Conservation (phyloP, 1,140 invertebrate genomes). For the Ips nitidus region DNA sequence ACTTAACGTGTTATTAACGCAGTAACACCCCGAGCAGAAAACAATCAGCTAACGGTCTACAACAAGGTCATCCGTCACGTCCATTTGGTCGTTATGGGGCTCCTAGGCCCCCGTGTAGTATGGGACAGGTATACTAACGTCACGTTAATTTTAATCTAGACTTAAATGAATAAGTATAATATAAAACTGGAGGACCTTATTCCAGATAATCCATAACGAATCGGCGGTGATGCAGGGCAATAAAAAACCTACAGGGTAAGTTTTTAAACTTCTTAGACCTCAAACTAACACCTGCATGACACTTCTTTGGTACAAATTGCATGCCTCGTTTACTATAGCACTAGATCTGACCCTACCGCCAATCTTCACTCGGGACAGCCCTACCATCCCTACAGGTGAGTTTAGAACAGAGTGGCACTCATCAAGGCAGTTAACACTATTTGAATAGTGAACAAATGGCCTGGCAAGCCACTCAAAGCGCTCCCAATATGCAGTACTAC, state of each 20-base stretch:
- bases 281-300: constrained; percentile 23
- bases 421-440: not conserved
- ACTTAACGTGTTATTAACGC: constrained; percentile 7
- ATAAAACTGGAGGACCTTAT: constrained; percentile 7
- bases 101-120: constrained; percentile 62
- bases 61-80: constrained; percentile 36
- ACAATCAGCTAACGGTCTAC: constrained; percentile 49
- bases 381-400: constrained; percentile 15
- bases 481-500: constrained; percentile 15
- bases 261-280: constrained; percentile 10
- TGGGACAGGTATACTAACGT: constrained; percentile 60
- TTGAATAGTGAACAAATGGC: constrained; percentile 4
- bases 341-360: constrained; percentile 31
- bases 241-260: constrained; percentile 46
- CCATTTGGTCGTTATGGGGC: constrained; percentile 63
- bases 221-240: constrained; percentile 43
- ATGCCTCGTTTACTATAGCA: constrained; percentile 4
- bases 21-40: constrained; percentile 34
- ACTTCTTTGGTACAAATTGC: constrained; percentile 17
- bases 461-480: constrained; percentile 11
- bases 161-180: not conserved
- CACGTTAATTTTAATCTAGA: not conserved
- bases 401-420: not conserved
- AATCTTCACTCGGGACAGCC: constrained; percentile 20
- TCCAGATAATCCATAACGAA: constrained; percentile 53